Base-by-base conservation (phyloP, 2,797 vertebrate genomes). In the Tokudaia tokunoshimensis region DNA sequence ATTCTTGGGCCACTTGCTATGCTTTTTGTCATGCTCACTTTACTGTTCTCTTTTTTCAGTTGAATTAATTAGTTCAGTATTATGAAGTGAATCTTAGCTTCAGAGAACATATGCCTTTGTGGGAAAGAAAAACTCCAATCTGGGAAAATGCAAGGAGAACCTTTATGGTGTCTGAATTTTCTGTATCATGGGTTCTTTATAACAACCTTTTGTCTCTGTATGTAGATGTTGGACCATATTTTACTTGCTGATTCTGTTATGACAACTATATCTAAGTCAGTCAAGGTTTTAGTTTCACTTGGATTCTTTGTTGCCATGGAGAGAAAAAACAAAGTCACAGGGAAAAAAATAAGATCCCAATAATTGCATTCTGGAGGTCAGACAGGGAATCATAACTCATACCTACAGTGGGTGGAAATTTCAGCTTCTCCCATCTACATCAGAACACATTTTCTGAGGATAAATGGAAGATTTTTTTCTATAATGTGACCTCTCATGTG, bases 21-120 rank as follows among this genome's bases (percentile, higher is more conserved):
- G 37, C 19, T 82, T 34, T 2, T 52, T 65, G 59, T 14, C 75
- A 52, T 83, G n/a, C n/a, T 89, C 70, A n/a, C 17, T 61, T 95
- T 65, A 44, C 52, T 83, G 29, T 89, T 92, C 61, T 78, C 3
- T 20, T 80, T 80, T 89, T 63, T 97, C 88, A 29, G 31, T 80
- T n/a, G 47, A 65, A 63, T 26, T 52, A 93, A 87, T 37, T 26
- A 24, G 24, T 93, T 92, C 92, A 82, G 96, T 96, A 88, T 70
- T 93, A 57, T 80, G 87, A 93, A 96, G 85, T 3, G 10, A 83
- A 89, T 92, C 67, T 94, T 89, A 92, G 52, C 84, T 97, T 97
- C 29, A 86, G 17, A 96, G 76, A 78, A 47, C 79, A 84, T 2
- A 72, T 96, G 0, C 24, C 70, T 97, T 89, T 63, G 41, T 9